phyloP scores from a whole-genome alignment of 2,797 vertebrate genomes.

The Zonotrichia albicollis region DNA sequence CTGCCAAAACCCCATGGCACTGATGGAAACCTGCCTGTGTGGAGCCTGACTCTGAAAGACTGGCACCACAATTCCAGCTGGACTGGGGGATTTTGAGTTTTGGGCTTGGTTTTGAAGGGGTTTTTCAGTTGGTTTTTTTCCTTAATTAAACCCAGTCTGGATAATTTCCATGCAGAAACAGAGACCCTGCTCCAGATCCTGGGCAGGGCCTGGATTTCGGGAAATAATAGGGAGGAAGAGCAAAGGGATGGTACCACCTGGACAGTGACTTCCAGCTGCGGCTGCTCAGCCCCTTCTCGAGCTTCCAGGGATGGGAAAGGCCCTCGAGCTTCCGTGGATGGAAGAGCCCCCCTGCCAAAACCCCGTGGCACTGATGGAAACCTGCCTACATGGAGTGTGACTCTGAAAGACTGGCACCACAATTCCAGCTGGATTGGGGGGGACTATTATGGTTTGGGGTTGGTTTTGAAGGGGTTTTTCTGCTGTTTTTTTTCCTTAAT shows the following conservation, averaged over 20 bases:
- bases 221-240: neutral
- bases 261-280: conserved; percentile 87
- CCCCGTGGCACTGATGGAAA: too few species aligned
- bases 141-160: neutral
- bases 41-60: too few species aligned
- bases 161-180: neutral
- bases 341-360: too few species aligned
- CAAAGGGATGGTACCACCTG: conserved; percentile 64
- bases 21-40: too few species aligned
- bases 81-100: too few species aligned
- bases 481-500: neutral
- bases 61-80: too few species aligned
- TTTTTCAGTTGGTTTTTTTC: neutral
- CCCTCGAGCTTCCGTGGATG: conserved; percentile 50
- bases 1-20: too few species aligned
- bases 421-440: rapidly evolving
- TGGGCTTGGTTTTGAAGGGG: rapidly evolving
- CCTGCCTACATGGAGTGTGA: neutral
- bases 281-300: conserved; percentile 82
- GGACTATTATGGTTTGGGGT: rapidly evolving
- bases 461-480: rapidly evolving
- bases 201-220: neutral
- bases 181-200: too few species aligned
- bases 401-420: neutral
- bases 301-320: conserved; percentile 71